These are phyloP conservation scores for Sympetrum striolatum DNA, from an alignment of 2,888 invertebrate genomes.

Conservation along the genomic window DNA sequence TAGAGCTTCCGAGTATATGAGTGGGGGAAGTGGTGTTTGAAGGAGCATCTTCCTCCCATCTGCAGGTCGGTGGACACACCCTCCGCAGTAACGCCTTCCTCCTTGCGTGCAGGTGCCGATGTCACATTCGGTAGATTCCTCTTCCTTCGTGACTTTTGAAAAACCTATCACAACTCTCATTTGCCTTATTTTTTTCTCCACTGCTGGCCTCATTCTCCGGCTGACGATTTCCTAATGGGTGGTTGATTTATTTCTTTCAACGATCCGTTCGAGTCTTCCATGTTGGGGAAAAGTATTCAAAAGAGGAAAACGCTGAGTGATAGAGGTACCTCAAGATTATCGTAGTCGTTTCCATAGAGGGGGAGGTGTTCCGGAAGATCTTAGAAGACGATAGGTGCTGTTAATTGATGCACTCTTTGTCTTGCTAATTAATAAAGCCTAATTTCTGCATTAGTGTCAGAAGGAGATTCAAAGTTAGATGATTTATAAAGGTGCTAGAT, in stretches of 20 bases:
- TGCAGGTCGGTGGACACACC: not conserved
- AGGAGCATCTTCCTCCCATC: not conserved
- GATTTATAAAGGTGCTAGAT: too few species aligned
- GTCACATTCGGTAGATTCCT: not conserved
- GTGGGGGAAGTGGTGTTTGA: not conserved
- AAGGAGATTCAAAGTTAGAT: too few species aligned
- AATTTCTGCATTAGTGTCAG: too few species aligned
- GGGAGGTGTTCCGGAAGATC: not conserved
- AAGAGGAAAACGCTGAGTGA: not conserved
- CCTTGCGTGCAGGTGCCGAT: not conserved
- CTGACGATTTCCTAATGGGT: not conserved
- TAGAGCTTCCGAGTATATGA: not conserved
- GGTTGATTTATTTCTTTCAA: not conserved
- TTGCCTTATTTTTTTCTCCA: not conserved
- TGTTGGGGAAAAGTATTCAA: not conserved
- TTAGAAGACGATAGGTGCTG: not conserved
- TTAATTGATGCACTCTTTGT: not conserved
- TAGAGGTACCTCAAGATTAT: not conserved
- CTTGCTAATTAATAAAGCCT: not conserved
- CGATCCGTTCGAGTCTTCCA: not conserved
- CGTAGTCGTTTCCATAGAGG: not conserved
- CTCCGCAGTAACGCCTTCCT: not conserved
- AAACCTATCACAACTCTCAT: not conserved
- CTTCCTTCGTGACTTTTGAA: not conserved
- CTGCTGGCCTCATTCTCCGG: not conserved